Evolutionary conservation across 2,113 vertebrate genomes (phyloP).

Genomic region (Pedionomus torquatus): DNA sequence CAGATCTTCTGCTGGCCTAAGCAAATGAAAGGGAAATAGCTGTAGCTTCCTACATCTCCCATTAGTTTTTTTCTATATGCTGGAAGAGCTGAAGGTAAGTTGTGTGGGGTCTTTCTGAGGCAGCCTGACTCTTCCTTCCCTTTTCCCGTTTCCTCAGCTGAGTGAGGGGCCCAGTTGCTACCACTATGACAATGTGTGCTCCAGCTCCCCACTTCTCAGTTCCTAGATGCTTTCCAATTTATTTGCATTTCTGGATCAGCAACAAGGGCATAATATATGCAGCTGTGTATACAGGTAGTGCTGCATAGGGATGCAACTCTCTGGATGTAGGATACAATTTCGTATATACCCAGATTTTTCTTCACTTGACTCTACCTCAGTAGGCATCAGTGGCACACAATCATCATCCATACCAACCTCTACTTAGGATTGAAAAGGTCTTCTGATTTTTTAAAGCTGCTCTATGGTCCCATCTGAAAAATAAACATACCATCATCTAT

Average conservation of each 20-base stretch:
- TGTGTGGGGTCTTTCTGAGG: background rate
- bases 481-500: background rate
- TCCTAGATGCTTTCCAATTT: background rate
- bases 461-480: background rate
- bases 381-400: fast-evolving
- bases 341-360: background rate
- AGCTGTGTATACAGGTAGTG: background rate
- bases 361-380: background rate
- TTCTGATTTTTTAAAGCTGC: background rate
- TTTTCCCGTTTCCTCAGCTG: background rate
- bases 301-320: background rate
- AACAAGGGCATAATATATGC: background rate
- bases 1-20: background rate
- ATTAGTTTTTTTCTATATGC: background rate
- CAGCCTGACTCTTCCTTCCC: background rate
- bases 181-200: background rate
- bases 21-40: background rate
- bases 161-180: background rate
- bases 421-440: background rate
- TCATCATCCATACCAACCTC: background rate
- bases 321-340: background rate
- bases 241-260: background rate
- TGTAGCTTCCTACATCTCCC: background rate
- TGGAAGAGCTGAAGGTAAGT: background rate
- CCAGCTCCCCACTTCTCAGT: background rate